Percentiles rank a stretch among this genome's conserved stretches.
Conservation (phyloP, 2,888 invertebrate species). For the Zygaena filipendulae region DNA sequence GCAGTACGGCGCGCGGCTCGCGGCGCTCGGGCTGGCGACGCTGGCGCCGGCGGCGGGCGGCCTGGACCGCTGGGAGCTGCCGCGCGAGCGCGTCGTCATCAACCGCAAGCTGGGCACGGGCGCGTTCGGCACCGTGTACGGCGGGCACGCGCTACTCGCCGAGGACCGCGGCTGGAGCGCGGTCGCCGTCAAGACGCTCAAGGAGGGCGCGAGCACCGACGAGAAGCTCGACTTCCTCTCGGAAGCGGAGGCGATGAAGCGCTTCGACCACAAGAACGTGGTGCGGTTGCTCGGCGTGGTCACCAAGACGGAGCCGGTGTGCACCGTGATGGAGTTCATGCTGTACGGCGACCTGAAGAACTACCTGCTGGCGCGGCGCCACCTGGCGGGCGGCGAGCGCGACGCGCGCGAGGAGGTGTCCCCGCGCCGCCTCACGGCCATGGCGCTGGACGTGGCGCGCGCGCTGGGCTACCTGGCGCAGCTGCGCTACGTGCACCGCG, state of each 20-base stretch:
- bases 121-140: slow-evolving; percentile 93
- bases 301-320: slow-evolving; percentile 87
- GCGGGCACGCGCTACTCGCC: slow-evolving; percentile 82
- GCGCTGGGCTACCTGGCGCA: slow-evolving; percentile 88
- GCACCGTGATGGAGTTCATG: slow-evolving; percentile 95
- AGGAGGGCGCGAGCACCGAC: slow-evolving; percentile 83
- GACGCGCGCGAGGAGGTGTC: slow-evolving; percentile 71
- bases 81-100: slow-evolving; percentile 84
- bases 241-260: slow-evolving; percentile 95
- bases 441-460: slow-evolving; percentile 89
- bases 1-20: slow-evolving; percentile 35
- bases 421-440: slow-evolving; percentile 80
- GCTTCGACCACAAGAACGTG: slow-evolving; percentile 91
- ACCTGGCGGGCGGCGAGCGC: slow-evolving; percentile 78
- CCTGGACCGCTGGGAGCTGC: slow-evolving; percentile 89
- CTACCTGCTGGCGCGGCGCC: slow-evolving; percentile 85
- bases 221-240: slow-evolving; percentile 92
- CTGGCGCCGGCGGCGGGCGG: slow-evolving; percentile 32
- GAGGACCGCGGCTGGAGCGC: slow-evolving; percentile 77
- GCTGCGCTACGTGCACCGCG: slow-evolving; percentile 89
- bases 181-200: slow-evolving; percentile 90
- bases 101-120: slow-evolving; percentile 89
- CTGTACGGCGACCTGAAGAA: slow-evolving; percentile 92
- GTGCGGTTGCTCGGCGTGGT: slow-evolving; percentile 87
- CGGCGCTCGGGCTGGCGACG: slow-evolving; percentile 37